Evolutionary conservation across 2,113 vertebrate genomes (phyloP).

Genomic region (Abramis brama): DNA sequence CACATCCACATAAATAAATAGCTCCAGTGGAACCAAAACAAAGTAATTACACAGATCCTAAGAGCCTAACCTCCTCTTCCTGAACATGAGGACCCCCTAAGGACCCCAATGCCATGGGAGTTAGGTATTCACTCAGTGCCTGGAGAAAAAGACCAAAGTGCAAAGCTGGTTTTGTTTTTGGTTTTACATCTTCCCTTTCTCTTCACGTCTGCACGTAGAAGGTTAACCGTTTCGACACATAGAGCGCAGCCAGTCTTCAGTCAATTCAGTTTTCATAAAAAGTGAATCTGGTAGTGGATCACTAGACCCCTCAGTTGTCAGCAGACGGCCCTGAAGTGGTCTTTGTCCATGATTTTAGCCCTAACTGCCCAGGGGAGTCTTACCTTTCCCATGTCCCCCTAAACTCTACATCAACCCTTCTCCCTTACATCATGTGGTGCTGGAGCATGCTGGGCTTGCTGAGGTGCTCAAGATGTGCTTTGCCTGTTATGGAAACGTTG

Average conservation of each 20-base stretch:
- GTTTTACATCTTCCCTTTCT: constrained; percentile 31
- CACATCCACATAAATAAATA: constrained; percentile 70
- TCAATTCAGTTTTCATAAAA: constrained; percentile 47
- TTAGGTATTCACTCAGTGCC: constrained; percentile 35
- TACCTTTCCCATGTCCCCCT: constrained; percentile 53
- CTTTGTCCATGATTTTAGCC: constrained; percentile 51
- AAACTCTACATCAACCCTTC: constrained; percentile 27
- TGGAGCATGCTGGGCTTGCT: constrained; percentile 7
- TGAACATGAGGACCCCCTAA: constrained; percentile 61
- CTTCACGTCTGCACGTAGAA: constrained; percentile 6
- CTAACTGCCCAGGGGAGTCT: constrained; percentile 42
- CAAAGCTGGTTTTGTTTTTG: constrained; percentile 51
- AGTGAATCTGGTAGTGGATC: constrained; percentile 18
- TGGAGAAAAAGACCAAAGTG: constrained; percentile 55
- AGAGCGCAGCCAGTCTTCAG: constrained; percentile 37
- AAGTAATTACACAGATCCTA: constrained; percentile 69
- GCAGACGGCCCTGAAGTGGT: not conserved
- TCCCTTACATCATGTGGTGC: constrained; percentile 7
- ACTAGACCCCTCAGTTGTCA: constrained; percentile 26
- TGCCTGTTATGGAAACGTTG: not conserved
- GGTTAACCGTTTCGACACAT: constrained; percentile 46
- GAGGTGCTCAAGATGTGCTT: constrained; percentile 2
- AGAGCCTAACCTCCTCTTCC: constrained; percentile 58
- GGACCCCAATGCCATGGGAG: constrained; percentile 42
- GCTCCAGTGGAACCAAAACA: constrained; percentile 70